Conservation (phyloP, 2,888 invertebrate genomes). For the Capitulum mitella region DNA sequence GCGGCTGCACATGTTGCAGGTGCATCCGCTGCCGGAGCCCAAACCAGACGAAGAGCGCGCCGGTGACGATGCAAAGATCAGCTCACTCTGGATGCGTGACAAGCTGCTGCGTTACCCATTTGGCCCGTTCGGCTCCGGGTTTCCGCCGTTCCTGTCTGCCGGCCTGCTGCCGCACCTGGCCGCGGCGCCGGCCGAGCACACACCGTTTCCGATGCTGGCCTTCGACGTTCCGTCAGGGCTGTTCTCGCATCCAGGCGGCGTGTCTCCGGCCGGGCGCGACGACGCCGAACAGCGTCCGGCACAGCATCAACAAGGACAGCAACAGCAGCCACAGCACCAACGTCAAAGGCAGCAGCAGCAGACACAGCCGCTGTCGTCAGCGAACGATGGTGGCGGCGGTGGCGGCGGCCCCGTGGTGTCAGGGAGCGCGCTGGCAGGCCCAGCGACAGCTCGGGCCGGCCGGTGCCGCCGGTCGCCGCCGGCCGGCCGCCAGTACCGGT, state of each 20-base stretch:
- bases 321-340: no score
- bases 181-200: background rate
- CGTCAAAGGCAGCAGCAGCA: no score
- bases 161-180: background rate
- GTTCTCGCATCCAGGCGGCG: background rate
- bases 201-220: background rate
- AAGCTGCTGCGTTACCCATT: constrained; percentile 7
- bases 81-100: constrained; percentile 11
- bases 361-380: no score
- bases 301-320: no score
- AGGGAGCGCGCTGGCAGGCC: background rate
- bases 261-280: no score
- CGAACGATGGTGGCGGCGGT: no score
- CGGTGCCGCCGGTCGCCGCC: background rate
- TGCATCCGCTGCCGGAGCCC: background rate
- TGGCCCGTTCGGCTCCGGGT: background rate
- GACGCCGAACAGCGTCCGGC: no score
- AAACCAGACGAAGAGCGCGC: background rate
- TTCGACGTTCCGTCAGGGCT: background rate
- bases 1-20: constrained; percentile 15
- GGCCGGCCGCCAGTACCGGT: background rate
- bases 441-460: background rate
- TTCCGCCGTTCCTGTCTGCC: background rate
- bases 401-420: no score
- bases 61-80: background rate